Conservation (phyloP, 2,113 vertebrate species). For the Acrocephalus arundinaceus region DNA sequence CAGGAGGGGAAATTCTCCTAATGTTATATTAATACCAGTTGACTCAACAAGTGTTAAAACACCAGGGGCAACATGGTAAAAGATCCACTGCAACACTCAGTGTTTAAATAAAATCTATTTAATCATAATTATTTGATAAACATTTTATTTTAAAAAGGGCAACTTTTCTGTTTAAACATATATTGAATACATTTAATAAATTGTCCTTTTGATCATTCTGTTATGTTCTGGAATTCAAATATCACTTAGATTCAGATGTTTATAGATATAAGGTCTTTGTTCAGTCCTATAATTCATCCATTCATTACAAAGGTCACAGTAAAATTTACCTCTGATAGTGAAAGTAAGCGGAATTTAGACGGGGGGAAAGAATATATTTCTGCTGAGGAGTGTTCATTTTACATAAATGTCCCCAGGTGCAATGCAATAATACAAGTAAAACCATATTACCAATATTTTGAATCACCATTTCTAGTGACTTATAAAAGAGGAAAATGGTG, state of each 20-base stretch:
- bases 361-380: neutral
- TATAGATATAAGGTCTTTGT: neutral
- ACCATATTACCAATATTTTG: conserved; percentile 28
- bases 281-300: neutral
- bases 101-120: conserved; percentile 60
- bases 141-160: neutral
- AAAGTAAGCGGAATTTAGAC: neutral
- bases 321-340: neutral
- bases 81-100: conserved; percentile 40
- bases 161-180: neutral
- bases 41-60: conserved; percentile 70
- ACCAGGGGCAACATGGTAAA: conserved; percentile 25
- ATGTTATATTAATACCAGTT: conserved; percentile 70
- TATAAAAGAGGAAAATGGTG: neutral
- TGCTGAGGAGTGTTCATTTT: neutral
- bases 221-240: neutral
- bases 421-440: neutral
- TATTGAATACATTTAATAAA: neutral
- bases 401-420: neutral
- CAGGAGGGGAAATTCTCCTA: conserved; percentile 65
- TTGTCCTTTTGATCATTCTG: neutral
- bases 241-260: neutral
- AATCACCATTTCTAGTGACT: conserved; percentile 23
- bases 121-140: neutral
- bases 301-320: neutral